phyloP scores from a whole-genome alignment of 2,888 invertebrate species.

The Sussaba pulchella region DNA sequence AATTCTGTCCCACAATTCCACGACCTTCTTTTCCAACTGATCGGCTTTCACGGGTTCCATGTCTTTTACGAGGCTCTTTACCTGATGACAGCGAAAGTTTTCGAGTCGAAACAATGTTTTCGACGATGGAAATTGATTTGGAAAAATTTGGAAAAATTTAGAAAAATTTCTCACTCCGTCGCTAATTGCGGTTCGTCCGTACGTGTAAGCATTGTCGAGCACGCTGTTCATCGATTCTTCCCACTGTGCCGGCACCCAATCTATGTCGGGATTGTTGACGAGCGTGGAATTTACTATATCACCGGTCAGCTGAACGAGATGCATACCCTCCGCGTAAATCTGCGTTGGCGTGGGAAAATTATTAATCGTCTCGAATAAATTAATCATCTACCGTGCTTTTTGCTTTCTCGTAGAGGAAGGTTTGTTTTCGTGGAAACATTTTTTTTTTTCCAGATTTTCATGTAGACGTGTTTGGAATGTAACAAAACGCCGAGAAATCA shows the following conservation, averaged over 20 bases:
- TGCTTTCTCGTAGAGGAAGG: too few relatives aligned
- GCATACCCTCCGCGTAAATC: constrained; percentile 97
- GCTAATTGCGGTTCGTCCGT: constrained; percentile 96
- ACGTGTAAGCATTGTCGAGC: constrained; percentile 96
- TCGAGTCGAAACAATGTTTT: constrained; percentile 18
- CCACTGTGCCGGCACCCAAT: constrained; percentile 92
- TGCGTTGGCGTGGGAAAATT: too few relatives aligned
- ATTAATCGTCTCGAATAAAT: too few relatives aligned
- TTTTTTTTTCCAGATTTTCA: too few relatives aligned
- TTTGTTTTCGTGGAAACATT: too few relatives aligned
- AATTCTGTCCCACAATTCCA: constrained; percentile 96
- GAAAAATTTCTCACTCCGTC: constrained; percentile 88
- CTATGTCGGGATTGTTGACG: constrained; percentile 94
- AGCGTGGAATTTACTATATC: constrained; percentile 95
- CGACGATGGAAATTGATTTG: too few relatives aligned
- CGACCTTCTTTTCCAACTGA: constrained; percentile 93
- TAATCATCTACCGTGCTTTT: too few relatives aligned
- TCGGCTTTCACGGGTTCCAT: constrained; percentile 92
- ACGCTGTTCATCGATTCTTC: constrained; percentile 95
- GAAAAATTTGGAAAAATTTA: neutral
- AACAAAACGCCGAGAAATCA: too few relatives aligned
- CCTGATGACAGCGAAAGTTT: constrained; percentile 83
- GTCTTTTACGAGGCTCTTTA: constrained; percentile 91
- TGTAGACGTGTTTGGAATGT: too few relatives aligned
- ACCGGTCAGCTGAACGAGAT: constrained; percentile 94